A percentile compares a stretch with the other conserved stretches of the same genome.
Evolutionary conservation across 1,140 invertebrate genomes (phyloP).

Genomic region (Oncopeltus fasciatus): DNA sequence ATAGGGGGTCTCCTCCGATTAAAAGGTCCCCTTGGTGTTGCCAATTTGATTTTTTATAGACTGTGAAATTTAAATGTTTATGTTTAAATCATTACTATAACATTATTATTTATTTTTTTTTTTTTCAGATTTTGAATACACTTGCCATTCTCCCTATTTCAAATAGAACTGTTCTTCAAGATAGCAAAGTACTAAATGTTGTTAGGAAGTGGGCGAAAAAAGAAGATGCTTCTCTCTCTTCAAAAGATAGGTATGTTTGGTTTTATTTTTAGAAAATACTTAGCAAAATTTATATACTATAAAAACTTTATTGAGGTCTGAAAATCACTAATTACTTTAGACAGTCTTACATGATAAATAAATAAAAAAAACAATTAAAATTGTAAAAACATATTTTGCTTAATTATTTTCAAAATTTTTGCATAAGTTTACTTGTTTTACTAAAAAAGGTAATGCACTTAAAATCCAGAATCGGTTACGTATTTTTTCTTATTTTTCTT

Average conservation of each 20-base stretch:
- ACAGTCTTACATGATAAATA: too few species aligned
- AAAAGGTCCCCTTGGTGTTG: too few species aligned
- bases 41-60: too few species aligned
- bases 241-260: constrained; percentile 21
- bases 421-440: too few species aligned
- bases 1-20: too few species aligned
- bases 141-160: constrained; percentile 72
- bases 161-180: constrained; percentile 82
- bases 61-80: too few species aligned
- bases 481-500: too few species aligned
- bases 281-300: neutral
- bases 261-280: constrained; percentile 12
- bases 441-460: too few species aligned
- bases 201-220: constrained; percentile 63
- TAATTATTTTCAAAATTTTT: too few species aligned
- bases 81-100: neutral
- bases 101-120: neutral
- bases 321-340: neutral
- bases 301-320: neutral
- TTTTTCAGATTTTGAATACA: constrained; percentile 61
- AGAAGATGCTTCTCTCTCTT: neutral
- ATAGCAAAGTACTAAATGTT: constrained; percentile 72
- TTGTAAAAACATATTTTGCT: too few species aligned
- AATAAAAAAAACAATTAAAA: too few species aligned
- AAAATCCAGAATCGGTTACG: too few species aligned